Evolutionary conservation across 2,888 invertebrate genomes (phyloP).

Genomic region (Caenorhabditis doughertyi): DNA sequence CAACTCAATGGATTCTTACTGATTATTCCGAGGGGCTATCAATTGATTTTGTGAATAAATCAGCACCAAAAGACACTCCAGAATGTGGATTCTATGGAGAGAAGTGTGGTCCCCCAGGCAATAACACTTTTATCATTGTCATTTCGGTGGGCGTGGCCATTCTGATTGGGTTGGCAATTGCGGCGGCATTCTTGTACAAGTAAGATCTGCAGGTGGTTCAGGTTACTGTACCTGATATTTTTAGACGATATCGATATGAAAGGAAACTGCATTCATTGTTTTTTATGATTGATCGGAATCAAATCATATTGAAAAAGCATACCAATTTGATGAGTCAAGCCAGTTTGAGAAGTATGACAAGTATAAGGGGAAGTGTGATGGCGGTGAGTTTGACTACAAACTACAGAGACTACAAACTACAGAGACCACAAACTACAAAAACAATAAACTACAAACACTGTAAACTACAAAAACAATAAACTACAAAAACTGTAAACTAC

Average conservation of each 20-base stretch:
- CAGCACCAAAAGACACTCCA: conserved; percentile 60
- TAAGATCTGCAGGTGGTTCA: neutral
- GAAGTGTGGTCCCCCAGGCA: conserved; percentile 48
- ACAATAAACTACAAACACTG: too few relatives aligned
- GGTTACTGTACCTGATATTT: neutral
- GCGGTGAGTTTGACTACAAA: conserved; percentile 39
- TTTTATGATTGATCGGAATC: conserved; percentile 68
- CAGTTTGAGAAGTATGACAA: conserved; percentile 67
- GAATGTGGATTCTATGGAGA: conserved; percentile 67
- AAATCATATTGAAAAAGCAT: conserved; percentile 69
- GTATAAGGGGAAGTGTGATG: conserved; percentile 59
- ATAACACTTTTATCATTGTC: conserved; percentile 59
- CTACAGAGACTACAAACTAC: neutral
- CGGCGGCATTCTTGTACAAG: conserved; percentile 60
- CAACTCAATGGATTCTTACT: conserved; percentile 12
- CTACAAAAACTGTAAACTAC: too few relatives aligned
- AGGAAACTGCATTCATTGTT: conserved; percentile 64
- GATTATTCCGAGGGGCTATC: conserved; percentile 49
- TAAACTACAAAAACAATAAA: too few relatives aligned
- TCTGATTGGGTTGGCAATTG: conserved; percentile 56
- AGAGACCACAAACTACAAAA: too few relatives aligned
- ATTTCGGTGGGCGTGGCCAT: conserved; percentile 53
- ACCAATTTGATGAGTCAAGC: conserved; percentile 65
- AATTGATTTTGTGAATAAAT: conserved; percentile 61
- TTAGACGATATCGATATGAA: conserved; percentile 69